These are phyloP conservation scores for Phenganax subtilis DNA, from an alignment of 92 coral and sea anemone species.

Conservation along the genomic window DNA sequence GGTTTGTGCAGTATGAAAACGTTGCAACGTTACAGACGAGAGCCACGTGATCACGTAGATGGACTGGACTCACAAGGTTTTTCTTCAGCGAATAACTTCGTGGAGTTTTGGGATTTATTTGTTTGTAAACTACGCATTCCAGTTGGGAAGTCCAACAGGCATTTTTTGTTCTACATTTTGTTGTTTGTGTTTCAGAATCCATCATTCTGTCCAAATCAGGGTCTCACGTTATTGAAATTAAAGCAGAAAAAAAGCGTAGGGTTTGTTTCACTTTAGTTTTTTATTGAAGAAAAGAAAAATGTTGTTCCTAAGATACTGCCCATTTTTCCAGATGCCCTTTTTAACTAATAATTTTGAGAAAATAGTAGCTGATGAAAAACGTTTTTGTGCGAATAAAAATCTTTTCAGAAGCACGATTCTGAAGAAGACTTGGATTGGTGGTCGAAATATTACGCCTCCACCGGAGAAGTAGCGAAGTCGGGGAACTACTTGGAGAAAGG, in stretches of 20 bases:
- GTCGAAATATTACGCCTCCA: slow-evolving; percentile 93
- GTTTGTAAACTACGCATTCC: too few relatives aligned
- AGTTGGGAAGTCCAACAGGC: too few relatives aligned
- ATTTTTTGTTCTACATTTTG: neutral
- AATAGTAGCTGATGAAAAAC: too few relatives aligned
- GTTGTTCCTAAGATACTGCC: too few relatives aligned
- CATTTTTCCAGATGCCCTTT: too few relatives aligned
- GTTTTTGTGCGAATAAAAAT: neutral
- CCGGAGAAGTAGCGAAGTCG: slow-evolving; percentile 92
- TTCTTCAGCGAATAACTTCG: slow-evolving; percentile 1
- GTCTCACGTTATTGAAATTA: slow-evolving; percentile 81
- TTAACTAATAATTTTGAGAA: too few relatives aligned
- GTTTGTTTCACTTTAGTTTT: neutral
- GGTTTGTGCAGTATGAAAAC: slow-evolving; percentile 84
- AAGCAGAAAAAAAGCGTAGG: slow-evolving; percentile 66
- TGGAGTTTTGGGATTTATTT: neutral
- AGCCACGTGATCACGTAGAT: slow-evolving; percentile 71
- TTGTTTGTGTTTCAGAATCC: neutral
- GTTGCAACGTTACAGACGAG: slow-evolving; percentile 73
- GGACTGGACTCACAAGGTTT: slow-evolving; percentile 57
- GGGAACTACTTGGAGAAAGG: slow-evolving; percentile 89
- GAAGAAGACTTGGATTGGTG: slow-evolving; percentile 99
- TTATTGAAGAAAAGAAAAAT: neutral
- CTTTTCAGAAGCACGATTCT: slow-evolving; percentile 38
- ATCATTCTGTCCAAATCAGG: slow-evolving; percentile 19